A percentile compares a stretch with the other conserved stretches of the same genome.
These are phyloP conservation scores for Cervus canadensis DNA, from an alignment of 2,113 vertebrate species.

Conservation along the genomic window DNA sequence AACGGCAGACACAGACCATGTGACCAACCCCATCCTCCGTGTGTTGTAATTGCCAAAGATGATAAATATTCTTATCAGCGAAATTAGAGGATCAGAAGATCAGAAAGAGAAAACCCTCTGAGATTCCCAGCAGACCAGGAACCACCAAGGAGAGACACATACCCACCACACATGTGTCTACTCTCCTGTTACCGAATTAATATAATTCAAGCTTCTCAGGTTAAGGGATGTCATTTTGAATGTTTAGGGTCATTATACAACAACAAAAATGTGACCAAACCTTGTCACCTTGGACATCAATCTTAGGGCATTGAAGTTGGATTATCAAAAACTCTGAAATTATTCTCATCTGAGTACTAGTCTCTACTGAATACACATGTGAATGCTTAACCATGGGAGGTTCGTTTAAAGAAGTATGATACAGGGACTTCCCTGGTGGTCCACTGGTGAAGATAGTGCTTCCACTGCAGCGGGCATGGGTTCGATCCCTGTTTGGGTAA, in stretches of 20 bases:
- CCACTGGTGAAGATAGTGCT: not conserved
- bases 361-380: not conserved
- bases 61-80: not conserved
- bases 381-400: not conserved
- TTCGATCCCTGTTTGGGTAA: not conserved
- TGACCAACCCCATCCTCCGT: not conserved
- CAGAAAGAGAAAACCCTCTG: not conserved
- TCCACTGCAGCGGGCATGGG: not conserved
- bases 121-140: not conserved
- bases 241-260: not conserved
- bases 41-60: not conserved
- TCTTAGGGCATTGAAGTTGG: not conserved
- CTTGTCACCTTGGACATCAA: not conserved
- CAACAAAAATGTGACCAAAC: not conserved
- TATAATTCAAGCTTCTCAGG: not conserved
- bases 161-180: accelerated
- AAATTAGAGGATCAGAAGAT: not conserved
- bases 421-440: not conserved
- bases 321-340: not conserved
- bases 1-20: not conserved
- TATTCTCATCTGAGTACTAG: not conserved
- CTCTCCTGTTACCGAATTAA: not conserved
- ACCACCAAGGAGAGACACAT: not conserved
- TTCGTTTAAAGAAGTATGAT: not conserved
- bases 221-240: not conserved